These are phyloP conservation scores for Drosophila asahinai DNA, from an alignment of 1,140 invertebrate species.

Conservation along the genomic window DNA sequence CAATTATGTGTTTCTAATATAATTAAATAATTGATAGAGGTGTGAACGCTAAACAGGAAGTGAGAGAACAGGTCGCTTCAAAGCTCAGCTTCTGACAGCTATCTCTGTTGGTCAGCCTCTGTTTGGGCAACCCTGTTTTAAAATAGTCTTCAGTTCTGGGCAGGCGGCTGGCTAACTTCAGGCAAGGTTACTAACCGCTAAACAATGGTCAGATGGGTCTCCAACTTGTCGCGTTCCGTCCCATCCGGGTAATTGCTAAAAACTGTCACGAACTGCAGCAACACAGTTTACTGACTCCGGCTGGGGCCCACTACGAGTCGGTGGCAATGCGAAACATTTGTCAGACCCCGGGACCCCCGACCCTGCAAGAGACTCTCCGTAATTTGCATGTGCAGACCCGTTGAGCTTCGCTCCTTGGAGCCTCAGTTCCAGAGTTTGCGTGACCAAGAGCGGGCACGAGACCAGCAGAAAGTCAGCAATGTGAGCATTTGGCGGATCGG, in stretches of 20 bases:
- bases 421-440: slow-evolving; percentile 47
- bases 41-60: no score
- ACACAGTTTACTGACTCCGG: slow-evolving; percentile 70
- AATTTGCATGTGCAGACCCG: slow-evolving; percentile 63
- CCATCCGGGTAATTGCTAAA: slow-evolving; percentile 65
- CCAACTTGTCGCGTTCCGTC: slow-evolving; percentile 41
- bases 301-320: slow-evolving; percentile 18
- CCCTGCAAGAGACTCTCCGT: slow-evolving; percentile 30
- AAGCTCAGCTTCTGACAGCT: no score
- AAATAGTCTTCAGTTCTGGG: background rate
- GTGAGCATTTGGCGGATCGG: slow-evolving; percentile 43
- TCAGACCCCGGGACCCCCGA: slow-evolving; percentile 30
- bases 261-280: slow-evolving; percentile 74
- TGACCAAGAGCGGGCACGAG: slow-evolving; percentile 64
- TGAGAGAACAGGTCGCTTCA: no score
- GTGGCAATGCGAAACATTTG: slow-evolving; percentile 55
- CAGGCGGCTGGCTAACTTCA: background rate
- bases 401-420: slow-evolving; percentile 36
- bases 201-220: slow-evolving; percentile 66
- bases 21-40: no score
- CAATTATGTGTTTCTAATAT: no score
- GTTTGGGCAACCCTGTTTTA: background rate
- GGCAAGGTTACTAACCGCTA: slow-evolving; percentile 64
- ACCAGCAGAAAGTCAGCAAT: slow-evolving; percentile 25
- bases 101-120: background rate